Evolutionary conservation across 2,113 vertebrate genomes (phyloP), one percentile per base, ranked within the genome.

Genomic region (Amphiprion ocellaris): DNA sequence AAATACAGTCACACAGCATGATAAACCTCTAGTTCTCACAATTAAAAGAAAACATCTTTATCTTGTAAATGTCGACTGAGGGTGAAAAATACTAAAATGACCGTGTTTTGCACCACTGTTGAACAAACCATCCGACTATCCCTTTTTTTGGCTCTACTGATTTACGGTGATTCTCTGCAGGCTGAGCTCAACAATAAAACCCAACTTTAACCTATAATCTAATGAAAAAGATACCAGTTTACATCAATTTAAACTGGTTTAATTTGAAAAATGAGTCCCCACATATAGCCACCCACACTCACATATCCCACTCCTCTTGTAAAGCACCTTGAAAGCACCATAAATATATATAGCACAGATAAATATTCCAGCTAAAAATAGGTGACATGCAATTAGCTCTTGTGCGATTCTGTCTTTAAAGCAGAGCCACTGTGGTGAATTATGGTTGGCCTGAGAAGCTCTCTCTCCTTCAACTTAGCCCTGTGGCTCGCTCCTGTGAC

Each of bases 381-480:
- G 79, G 30, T 79, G 88, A 79, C 86, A 84, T 67, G 75, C 82
- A 90, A 80, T 88, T 87, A 88, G 80, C 80, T 64, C 58, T 23
- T 30, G 74, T 83, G 70, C 37, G 74, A 66, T 85, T 91, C 74
- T 83, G 80, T 73, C 84, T 88, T 82, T 76, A 85, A 87, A 78
- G 78, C 62, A 41, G 74, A 86, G 79, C 63, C 74, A 67, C 74
- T 83, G 11, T 49, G 81, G 73, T 84, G 85, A 86, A 19, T 81
- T 73, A 88, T 76, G 69, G 68, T 7, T 17, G 19, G 30, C 61
- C 58, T 10, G 60, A 64, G 67, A 56, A 58, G 62, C 66, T 78
- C 60, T 76, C 60, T 63, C 56, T 76, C 72, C 79, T 74, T 75
- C 75, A 50, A 10, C 23, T 76, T 68, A 49, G 60, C 61, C 81